phyloP scores from a whole-genome alignment of 2,113 vertebrate species.

The Phrynosoma platyrhinos region DNA sequence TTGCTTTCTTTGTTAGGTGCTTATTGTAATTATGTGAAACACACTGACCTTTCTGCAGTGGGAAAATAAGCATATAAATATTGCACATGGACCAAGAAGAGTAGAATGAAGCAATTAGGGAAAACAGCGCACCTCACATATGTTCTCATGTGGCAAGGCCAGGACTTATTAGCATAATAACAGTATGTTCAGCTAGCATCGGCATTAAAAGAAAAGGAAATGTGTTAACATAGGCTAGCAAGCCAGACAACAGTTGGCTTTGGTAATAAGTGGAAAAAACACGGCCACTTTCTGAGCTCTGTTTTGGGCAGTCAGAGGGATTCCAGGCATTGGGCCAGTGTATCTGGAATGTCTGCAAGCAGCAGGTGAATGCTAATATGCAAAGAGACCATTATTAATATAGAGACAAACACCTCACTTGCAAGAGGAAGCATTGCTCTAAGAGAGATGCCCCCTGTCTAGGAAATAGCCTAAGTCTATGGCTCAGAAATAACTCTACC shows the following conservation, averaged over 20 bases:
- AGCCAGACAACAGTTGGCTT: conserved; percentile 73
- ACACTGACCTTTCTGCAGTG: conserved; percentile 44
- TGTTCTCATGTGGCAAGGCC: conserved; percentile 63
- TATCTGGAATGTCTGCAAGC: conserved; percentile 53
- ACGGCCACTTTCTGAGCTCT: conserved; percentile 64
- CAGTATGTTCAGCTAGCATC: conserved; percentile 68
- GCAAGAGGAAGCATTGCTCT: background rate
- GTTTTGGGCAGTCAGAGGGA: conserved; percentile 56
- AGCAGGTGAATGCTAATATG: conserved; percentile 61
- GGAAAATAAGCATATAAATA: conserved; percentile 42
- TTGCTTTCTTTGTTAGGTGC: conserved; percentile 10
- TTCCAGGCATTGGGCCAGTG: conserved; percentile 51
- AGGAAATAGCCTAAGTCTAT: background rate
- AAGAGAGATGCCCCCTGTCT: background rate
- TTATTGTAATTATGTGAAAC: conserved; percentile 36
- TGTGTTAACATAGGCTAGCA: conserved; percentile 53
- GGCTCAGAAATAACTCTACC: background rate
- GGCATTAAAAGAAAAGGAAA: conserved; percentile 62
- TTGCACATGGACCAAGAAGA: conserved; percentile 32
- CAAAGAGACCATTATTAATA: conserved; percentile 48
- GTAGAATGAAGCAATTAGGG: conserved; percentile 61
- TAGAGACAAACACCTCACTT: conserved; percentile 19
- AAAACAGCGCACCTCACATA: conserved; percentile 60
- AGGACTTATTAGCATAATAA: conserved; percentile 76
- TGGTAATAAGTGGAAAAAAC: conserved; percentile 67